These are phyloP conservation scores for Alca torda DNA, from an alignment of 2,797 vertebrate genomes.

Conservation along the genomic window DNA sequence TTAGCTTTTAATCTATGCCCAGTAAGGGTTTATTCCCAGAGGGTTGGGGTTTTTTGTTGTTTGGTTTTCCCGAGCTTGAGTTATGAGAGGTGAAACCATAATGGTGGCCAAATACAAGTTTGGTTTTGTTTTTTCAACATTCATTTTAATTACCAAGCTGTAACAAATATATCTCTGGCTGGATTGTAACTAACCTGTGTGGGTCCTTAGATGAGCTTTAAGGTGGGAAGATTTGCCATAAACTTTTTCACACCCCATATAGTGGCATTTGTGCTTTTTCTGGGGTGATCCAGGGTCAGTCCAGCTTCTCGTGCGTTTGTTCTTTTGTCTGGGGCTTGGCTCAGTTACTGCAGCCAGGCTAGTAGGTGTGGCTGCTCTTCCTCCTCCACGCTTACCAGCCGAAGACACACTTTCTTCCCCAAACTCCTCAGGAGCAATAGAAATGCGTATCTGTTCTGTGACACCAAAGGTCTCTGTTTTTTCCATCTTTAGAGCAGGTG, in stretches of 20 bases:
- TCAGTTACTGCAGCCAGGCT: constrained; percentile 76
- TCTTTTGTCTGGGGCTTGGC: constrained; percentile 92
- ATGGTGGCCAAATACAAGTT: constrained; percentile 38
- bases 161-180: constrained; percentile 56
- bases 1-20: not conserved
- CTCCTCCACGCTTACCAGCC: constrained; percentile 76
- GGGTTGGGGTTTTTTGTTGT: not conserved
- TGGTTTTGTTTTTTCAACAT: not conserved
- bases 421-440: constrained; percentile 74
- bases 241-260: constrained; percentile 98
- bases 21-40: not conserved
- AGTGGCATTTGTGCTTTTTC: constrained; percentile 99
- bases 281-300: constrained; percentile 89
- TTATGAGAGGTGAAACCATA: constrained; percentile 27
- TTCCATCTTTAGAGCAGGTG: constrained; percentile 61
- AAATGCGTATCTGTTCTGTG: constrained; percentile 76
- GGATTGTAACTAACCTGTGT: constrained; percentile 92
- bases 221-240: constrained; percentile 99
- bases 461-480: constrained; percentile 50
- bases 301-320: constrained; percentile 87
- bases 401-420: constrained; percentile 61
- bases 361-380: constrained; percentile 93
- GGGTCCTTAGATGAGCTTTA: constrained; percentile 99
- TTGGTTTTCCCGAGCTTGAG: constrained; percentile 27
- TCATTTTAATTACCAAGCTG: constrained; percentile 54